These are phyloP conservation scores for Piscicola geometra DNA, from an alignment of 2,888 invertebrate species.

Conservation along the genomic window DNA sequence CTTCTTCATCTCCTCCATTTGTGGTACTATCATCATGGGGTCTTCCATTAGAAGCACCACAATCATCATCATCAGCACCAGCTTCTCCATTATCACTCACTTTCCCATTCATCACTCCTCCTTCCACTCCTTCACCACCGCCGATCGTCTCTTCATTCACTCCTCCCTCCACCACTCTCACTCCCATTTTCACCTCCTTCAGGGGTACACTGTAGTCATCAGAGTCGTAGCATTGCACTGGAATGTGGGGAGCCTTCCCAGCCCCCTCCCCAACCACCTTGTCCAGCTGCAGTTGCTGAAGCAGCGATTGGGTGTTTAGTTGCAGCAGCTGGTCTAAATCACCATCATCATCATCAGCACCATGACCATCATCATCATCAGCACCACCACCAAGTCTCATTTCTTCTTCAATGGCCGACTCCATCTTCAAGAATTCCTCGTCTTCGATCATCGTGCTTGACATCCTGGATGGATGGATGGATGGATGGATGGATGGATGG, in stretches of 20 bases:
- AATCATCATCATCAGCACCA: neutral
- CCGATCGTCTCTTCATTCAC: too few relatives aligned
- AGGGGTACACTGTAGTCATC: neutral
- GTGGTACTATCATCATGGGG: neutral
- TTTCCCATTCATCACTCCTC: neutral
- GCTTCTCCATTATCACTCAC: neutral
- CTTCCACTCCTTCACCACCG: neutral
- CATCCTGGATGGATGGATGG: too few relatives aligned
- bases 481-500: too few relatives aligned
- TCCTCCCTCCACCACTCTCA: too few relatives aligned
- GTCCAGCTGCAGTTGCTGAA: neutral
- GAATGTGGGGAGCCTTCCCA: too few relatives aligned
- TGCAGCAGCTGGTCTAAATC: neutral
- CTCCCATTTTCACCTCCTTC: neutral
- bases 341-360: neutral
- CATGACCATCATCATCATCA: too few relatives aligned
- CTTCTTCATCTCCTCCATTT: neutral
- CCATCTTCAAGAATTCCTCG: slow-evolving; percentile 8
- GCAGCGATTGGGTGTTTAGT: neutral
- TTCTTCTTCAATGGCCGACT: neutral
- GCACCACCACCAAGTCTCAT: neutral
- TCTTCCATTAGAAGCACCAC: too few relatives aligned
- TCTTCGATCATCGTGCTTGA: neutral
- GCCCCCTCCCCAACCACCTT: neutral
- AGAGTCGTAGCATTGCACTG: neutral